These are phyloP conservation scores for Octodon degus DNA, from an alignment of 2,113 vertebrate species.

Conservation along the genomic window DNA sequence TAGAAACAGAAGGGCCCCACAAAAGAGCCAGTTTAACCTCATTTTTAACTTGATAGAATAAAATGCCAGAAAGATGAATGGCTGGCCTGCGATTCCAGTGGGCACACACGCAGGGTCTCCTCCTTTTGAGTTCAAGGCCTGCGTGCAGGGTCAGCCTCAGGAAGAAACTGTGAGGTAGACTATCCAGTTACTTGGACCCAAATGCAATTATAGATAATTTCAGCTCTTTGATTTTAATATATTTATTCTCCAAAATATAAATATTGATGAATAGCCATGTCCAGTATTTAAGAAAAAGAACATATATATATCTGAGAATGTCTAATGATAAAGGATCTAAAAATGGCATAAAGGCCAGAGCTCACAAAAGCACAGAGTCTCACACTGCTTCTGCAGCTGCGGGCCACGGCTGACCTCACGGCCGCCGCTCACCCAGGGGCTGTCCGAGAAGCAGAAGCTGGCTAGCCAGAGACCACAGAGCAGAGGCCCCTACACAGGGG, in stretches of 20 bases:
- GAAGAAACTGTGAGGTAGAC: not conserved
- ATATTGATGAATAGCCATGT: not conserved
- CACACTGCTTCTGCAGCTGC: not conserved
- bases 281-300: constrained; percentile 14
- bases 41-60: constrained; percentile 31
- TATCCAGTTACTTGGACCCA: not conserved
- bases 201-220: not conserved
- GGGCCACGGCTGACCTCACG: not conserved
- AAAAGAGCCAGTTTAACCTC: not conserved
- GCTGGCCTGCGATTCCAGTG: not conserved
- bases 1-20: not conserved
- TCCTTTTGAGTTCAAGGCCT: constrained; percentile 17
- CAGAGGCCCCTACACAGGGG: not conserved
- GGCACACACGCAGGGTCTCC: not conserved
- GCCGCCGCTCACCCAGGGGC: too few species aligned
- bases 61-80: not conserved
- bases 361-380: not conserved
- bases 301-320: not conserved
- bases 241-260: not conserved
- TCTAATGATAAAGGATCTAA: not conserved
- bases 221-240: not conserved
- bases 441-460: not conserved
- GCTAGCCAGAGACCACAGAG: not conserved
- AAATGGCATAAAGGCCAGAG: not conserved
- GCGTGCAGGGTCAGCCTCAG: not conserved